These are phyloP conservation scores for Piscicola geometra DNA, from an alignment of 2,888 invertebrate genomes.

Conservation along the genomic window DNA sequence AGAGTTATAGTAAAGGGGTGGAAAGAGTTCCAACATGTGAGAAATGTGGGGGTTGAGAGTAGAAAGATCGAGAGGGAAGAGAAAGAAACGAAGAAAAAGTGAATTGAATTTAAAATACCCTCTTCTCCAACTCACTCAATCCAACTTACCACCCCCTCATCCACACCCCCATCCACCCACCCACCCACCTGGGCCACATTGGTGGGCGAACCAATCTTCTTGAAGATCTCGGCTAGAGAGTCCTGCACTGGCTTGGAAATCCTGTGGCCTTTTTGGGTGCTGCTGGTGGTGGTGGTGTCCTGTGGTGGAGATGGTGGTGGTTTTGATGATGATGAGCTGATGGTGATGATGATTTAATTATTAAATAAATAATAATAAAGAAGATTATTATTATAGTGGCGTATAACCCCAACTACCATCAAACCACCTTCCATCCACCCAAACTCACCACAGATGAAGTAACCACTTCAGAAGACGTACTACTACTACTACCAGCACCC, in stretches of 20 bases:
- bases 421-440: neutral
- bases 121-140: too few relatives aligned
- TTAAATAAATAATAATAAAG: too few relatives aligned
- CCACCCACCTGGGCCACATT: conserved; percentile 55
- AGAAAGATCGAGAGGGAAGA: neutral
- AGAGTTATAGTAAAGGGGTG: too few relatives aligned
- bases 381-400: too few relatives aligned
- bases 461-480: too few relatives aligned
- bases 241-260: conserved; percentile 77
- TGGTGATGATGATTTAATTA: too few relatives aligned
- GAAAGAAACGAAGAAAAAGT: neutral
- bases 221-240: conserved; percentile 79
- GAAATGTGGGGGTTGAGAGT: too few relatives aligned
- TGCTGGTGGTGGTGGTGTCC: neutral
- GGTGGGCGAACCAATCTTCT: conserved; percentile 80
- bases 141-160: neutral
- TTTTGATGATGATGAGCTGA: neutral
- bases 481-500: too few relatives aligned
- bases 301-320: neutral
- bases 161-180: neutral
- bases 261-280: conserved; percentile 55
- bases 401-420: too few relatives aligned
- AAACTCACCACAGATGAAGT: neutral
- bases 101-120: too few relatives aligned
- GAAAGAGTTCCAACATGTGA: too few relatives aligned